Base-by-base conservation (phyloP, 2,888 invertebrate species). In the Slavum lentiscoides region DNA sequence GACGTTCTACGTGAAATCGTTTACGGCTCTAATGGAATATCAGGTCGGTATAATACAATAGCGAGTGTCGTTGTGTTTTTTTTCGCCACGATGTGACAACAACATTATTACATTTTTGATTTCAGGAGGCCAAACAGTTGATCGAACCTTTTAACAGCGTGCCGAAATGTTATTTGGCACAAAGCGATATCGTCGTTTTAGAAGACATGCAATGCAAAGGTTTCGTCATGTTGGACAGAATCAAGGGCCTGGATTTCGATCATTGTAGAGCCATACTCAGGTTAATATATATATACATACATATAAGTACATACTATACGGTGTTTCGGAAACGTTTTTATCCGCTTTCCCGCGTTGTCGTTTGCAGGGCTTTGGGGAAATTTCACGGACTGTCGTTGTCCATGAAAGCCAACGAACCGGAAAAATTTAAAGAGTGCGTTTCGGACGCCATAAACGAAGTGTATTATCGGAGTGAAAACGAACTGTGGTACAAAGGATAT, bases 1-100 rank as follows among this genome's bases (percentile, higher is more conserved):
- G 0, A 90, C 90, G 13, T 92, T 92, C 85, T 92, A 92, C 85
- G 92, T 89, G 55, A 89, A 89, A 84, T 91, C 92, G 19, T 90
- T 92, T 89, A 92, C 92, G 9, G 89, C 90, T n/a, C 84, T 92
- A 43, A 85, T 88, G 0, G 86, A 87, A 75, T 91, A 91, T 83
- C 92, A 92, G 83, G 82, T 83, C 30, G 11, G 69, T 70, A 11
- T 11, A 13, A 49, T 15, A 49, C 11, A 49, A 1, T 49, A 49
- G 11, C 13, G 11, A 11, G 13, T 13, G 15, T 15, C 13, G 49
- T 49, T 11, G 13, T 49, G 0, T 1, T 49, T 11, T 11, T 43
- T 43, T 9, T 39, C 39, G 39, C 7, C 7, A 9, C 43, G 43
- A 9, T 4, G 43, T 9, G 2, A 43, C 49, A 49, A 9, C 13